Evolutionary conservation across 2,888 invertebrate genomes (phyloP), one percentile per base, ranked within the genome.

Genomic region (Synergus itoensis): DNA sequence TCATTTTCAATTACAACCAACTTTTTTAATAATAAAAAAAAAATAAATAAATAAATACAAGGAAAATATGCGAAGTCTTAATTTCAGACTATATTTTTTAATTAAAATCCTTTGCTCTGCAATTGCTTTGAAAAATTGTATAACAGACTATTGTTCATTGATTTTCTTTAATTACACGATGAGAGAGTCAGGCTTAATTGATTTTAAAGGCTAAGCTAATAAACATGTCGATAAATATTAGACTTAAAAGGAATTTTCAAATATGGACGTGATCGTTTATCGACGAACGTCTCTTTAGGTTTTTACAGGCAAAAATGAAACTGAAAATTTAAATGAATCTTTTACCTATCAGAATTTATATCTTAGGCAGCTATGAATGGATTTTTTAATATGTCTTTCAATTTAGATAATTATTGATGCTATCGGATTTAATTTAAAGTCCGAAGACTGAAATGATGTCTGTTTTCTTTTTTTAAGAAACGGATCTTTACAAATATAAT

Each of bases 401-500:
- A 62, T 62, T 28, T 28, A 62, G 21, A 62, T 28, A 62, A 12
- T 28, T 28, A 28, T 62, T 62, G 60, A 14, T 28, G 12, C 4
- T 28, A 1, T 4, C 3, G 14, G 21, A 53, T 18, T 53, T n/a
- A n/a, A n/a, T 53, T 53, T 53, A 2, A n/a, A 9, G 18, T 53
- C n/a, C 18, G n/a, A 53, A 3, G 18, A 18, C n/a, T 36, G 9
- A 18, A 53, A 53, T 53, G 53, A 53, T 9, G 36, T 36, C 16
- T 16, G 1, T 28, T 16, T 48, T 48, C 9, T 69, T 21, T 48
- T 69, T 28, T 69, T 21, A 43, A 28, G 69, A 69, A 69, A 69
- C 8, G 69, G 36, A 53, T 73, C 9, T 48, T 73, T 36, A 53
- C 53, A 73, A 73, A 53, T 73, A 36, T 73, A 53, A 53, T n/a